A percentile compares a stretch with the other conserved stretches of the same genome.
Conservation (phyloP, 37 sponge, comb jelly and placozoan species). For the Aphrocallistes beatrix region DNA sequence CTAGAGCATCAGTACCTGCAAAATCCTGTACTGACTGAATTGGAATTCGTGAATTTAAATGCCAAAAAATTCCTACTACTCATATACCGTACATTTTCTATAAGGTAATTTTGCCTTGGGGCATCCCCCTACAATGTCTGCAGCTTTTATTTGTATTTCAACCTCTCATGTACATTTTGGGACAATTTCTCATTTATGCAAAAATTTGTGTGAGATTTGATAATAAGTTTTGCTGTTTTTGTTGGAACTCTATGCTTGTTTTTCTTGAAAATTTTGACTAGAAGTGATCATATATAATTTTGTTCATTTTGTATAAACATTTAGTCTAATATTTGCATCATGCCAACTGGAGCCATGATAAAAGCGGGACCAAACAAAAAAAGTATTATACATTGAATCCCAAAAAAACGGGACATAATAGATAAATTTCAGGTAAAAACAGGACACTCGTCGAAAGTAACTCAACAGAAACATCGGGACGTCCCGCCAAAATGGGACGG, state of each 20-base stretch:
- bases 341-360: too few relatives aligned
- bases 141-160: constrained; percentile 20
- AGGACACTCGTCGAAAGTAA: too few relatives aligned
- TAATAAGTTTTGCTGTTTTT: background rate
- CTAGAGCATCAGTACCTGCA: constrained; percentile 59
- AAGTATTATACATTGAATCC: too few relatives aligned
- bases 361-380: too few relatives aligned
- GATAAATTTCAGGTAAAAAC: too few relatives aligned
- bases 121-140: background rate
- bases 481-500: too few relatives aligned
- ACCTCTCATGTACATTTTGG: background rate
- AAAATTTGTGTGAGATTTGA: background rate
- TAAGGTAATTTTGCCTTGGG: background rate
- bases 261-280: background rate
- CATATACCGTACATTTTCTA: background rate
- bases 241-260: background rate
- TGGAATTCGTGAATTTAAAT: background rate
- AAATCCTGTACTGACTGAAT: constrained; percentile 42
- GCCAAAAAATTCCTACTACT: background rate
- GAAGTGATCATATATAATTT: too few relatives aligned
- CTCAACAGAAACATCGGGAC: too few relatives aligned
- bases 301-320: too few relatives aligned
- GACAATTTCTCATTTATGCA: too few relatives aligned
- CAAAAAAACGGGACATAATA: too few relatives aligned
- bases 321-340: too few relatives aligned